Evolutionary conservation across 2,888 invertebrate genomes (phyloP).

Genomic region (Drosophila histrio): DNA sequence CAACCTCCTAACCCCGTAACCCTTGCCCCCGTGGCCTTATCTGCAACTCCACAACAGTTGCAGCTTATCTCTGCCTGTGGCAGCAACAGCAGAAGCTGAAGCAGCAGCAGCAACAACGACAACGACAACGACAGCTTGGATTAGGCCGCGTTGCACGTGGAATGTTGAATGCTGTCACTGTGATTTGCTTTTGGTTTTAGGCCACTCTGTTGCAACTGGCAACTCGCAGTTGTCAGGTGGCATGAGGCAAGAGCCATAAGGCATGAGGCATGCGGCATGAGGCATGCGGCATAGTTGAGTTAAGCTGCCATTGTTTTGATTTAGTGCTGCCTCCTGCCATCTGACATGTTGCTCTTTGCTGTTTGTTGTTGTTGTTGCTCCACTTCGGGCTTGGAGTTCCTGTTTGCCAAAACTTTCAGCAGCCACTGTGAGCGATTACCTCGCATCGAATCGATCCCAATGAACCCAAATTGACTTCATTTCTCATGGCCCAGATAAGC

Average conservation of each 20-base stretch:
- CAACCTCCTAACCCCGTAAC: not conserved
- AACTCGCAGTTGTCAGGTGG: conserved; percentile 4
- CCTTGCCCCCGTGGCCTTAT: not conserved
- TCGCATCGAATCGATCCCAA: not conserved
- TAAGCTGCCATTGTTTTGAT: conserved; percentile 40
- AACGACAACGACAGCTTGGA: conserved; percentile 39
- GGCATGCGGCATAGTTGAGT: conserved; percentile 14
- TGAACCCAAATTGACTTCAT: not conserved
- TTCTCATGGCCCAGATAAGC: not conserved
- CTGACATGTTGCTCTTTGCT: conserved; percentile 7
- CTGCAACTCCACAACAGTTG: conserved; percentile 9
- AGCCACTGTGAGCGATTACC: not conserved
- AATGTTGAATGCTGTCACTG: conserved; percentile 53
- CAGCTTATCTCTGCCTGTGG: conserved; percentile 31
- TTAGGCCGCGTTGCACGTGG: conserved; percentile 46
- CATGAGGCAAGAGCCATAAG: too few relatives aligned
- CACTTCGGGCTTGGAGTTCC: not conserved
- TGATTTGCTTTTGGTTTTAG: conserved; percentile 35
- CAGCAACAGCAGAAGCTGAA: not conserved
- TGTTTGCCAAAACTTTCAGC: conserved; percentile 2
- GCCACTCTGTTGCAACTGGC: conserved; percentile 18
- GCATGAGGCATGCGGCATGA: conserved; percentile 12
- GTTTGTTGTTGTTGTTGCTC: not conserved
- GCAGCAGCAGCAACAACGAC: not conserved
- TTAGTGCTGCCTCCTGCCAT: conserved; percentile 15